These are phyloP conservation scores for Oconnorella tubifera DNA, from an alignment of 2,888 invertebrate species.

Conservation along the genomic window DNA sequence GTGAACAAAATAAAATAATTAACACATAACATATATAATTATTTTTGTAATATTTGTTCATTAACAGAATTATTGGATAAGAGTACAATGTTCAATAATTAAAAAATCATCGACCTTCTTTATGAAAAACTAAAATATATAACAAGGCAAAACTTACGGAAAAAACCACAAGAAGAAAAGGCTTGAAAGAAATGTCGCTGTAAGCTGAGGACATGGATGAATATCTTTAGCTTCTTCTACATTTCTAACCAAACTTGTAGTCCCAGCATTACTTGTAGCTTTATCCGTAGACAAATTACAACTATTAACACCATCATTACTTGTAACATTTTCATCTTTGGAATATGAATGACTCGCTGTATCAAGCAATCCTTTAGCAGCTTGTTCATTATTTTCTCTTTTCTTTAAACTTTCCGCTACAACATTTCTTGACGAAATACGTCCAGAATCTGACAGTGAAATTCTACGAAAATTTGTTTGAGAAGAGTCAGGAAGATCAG, in stretches of 20 bases:
- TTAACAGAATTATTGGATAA: too few species aligned
- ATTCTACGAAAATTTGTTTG: not conserved
- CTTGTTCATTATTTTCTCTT: not conserved
- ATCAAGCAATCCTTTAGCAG: not conserved
- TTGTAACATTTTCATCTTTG: not conserved
- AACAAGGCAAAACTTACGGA: too few species aligned
- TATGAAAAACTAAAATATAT: too few species aligned
- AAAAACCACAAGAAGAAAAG: constrained; percentile 31
- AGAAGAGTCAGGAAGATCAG: not conserved
- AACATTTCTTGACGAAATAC: not conserved
- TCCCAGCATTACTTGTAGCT: too few species aligned
- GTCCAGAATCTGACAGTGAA: not conserved
- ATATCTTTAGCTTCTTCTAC: too few species aligned
- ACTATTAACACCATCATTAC: not conserved
- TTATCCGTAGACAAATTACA: too few species aligned
- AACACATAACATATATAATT: too few species aligned
- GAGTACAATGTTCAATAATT: too few species aligned
- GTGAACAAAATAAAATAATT: too few species aligned
- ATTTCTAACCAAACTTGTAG: too few species aligned
- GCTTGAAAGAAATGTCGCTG: constrained; percentile 25
- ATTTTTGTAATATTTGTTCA: too few species aligned
- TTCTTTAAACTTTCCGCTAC: not conserved
- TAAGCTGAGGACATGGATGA: constrained; percentile 25
- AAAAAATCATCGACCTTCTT: too few species aligned
- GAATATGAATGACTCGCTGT: not conserved